Conservation (phyloP, 1,140 invertebrate genomes). For the Panonychus citri region DNA sequence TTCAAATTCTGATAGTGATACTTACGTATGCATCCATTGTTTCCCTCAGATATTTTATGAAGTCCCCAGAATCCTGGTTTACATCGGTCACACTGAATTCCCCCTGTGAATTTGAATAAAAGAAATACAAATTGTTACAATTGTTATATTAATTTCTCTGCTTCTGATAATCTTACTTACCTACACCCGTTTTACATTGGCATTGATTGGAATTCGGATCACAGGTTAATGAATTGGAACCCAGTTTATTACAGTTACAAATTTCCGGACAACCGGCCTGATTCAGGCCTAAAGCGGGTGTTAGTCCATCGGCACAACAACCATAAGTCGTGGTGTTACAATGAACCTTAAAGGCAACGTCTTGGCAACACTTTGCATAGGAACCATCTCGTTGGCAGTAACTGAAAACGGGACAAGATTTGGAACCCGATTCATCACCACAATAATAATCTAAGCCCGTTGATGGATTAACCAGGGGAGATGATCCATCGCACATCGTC, state of each 20-base stretch:
- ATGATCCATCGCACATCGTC: conserved; percentile 50
- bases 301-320: conserved; percentile 69
- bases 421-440: conserved; percentile 44
- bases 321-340: conserved; percentile 12
- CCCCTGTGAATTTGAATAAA: conserved; percentile 18
- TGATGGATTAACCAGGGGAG: conserved; percentile 41
- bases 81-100: conserved; percentile 64
- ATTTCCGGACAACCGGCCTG: conserved; percentile 46
- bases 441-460: conserved; percentile 56
- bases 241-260: conserved; percentile 1
- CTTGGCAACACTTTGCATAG: conserved; percentile 54
- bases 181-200: conserved; percentile 28
- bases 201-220: conserved; percentile 1
- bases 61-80: conserved; percentile 61
- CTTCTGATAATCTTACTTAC: conserved; percentile 29
- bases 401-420: conserved; percentile 51
- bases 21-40: conserved; percentile 39
- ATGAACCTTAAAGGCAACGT: conserved; percentile 24
- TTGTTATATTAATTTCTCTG: no score
- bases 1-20: neutral
- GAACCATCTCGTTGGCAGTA: conserved; percentile 58
- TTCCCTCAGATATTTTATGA: conserved; percentile 51
- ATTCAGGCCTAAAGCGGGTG: conserved; percentile 46
- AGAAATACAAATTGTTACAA: no score
- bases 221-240: neutral